Percentiles rank a stretch among this genome's conserved stretches.
Conservation (phyloP, 2,113 vertebrate species). For the Austrofundulus limnaeus region DNA sequence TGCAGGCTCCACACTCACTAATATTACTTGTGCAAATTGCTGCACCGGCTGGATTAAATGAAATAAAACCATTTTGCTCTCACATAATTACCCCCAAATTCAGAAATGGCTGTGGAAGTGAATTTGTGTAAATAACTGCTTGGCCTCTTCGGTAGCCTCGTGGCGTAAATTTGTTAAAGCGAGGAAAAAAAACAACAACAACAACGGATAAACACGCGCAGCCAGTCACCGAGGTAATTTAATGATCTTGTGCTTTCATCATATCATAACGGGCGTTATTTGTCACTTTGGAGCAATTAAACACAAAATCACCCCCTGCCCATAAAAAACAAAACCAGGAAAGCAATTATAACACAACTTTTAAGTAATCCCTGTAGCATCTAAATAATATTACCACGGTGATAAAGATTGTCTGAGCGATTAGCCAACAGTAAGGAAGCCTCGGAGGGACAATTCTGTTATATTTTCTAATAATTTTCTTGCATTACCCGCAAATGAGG, state of each 20-base stretch:
- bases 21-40: constrained; percentile 80
- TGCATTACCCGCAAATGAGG: constrained; percentile 73
- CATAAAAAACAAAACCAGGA: constrained; percentile 74
- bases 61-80: constrained; percentile 80
- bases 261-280: constrained; percentile 79
- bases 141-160: constrained; percentile 69
- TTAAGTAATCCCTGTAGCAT: constrained; percentile 81
- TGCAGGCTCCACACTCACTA: constrained; percentile 64
- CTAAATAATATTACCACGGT: constrained; percentile 77
- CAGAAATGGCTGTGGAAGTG: constrained; percentile 76
- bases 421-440: constrained; percentile 70
- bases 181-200: too few relatives aligned
- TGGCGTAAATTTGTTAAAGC: constrained; percentile 73
- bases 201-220: constrained; percentile 66
- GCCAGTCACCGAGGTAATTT: constrained; percentile 74
- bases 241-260: constrained; percentile 83
- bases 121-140: constrained; percentile 80
- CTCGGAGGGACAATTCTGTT: constrained; percentile 74
- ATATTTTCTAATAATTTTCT: constrained; percentile 75
- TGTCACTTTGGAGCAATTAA: constrained; percentile 83
- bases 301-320: constrained; percentile 76
- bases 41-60: constrained; percentile 74
- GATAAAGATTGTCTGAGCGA: constrained; percentile 76
- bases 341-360: constrained; percentile 79
- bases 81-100: constrained; percentile 76